Conservation (phyloP, 2,113 vertebrate genomes). For the Athene noctua region DNA sequence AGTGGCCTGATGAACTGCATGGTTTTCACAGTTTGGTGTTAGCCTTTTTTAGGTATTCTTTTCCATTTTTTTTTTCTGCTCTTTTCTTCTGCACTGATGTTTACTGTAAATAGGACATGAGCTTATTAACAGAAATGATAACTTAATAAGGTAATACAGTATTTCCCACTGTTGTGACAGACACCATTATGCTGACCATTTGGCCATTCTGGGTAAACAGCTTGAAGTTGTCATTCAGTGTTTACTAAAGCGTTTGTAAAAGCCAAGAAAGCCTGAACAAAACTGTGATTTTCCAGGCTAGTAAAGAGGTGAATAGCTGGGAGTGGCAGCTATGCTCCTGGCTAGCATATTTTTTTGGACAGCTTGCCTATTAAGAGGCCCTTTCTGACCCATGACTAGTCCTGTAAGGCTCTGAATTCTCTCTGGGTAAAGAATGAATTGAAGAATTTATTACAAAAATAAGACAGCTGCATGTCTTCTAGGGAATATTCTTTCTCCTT, state of each 20-base stretch:
- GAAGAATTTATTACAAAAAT: neutral
- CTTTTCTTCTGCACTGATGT: neutral
- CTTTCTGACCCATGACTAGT: neutral
- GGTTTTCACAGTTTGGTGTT: neutral
- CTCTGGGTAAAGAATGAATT: neutral
- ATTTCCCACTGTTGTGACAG: conserved; percentile 48
- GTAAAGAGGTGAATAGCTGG: neutral
- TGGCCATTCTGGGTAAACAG: conserved; percentile 59
- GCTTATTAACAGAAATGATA: conserved; percentile 47
- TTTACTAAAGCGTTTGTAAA: conserved; percentile 28
- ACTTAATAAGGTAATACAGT: conserved; percentile 42
- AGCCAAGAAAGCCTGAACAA: conserved; percentile 25
- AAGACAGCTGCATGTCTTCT: neutral
- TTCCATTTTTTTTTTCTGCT: neutral
- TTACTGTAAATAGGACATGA: neutral
- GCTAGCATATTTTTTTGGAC: neutral
- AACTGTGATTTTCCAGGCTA: neutral
- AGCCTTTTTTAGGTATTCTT: neutral
- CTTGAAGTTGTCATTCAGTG: conserved; percentile 46
- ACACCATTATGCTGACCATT: conserved; percentile 35
- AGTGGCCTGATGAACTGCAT: neutral
- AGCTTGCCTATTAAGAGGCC: neutral
- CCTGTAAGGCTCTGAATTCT: neutral
- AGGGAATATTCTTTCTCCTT: neutral
- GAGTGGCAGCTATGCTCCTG: neutral